These are phyloP conservation scores for Anticlea derivata DNA, from an alignment of 2,888 invertebrate genomes.

Conservation along the genomic window DNA sequence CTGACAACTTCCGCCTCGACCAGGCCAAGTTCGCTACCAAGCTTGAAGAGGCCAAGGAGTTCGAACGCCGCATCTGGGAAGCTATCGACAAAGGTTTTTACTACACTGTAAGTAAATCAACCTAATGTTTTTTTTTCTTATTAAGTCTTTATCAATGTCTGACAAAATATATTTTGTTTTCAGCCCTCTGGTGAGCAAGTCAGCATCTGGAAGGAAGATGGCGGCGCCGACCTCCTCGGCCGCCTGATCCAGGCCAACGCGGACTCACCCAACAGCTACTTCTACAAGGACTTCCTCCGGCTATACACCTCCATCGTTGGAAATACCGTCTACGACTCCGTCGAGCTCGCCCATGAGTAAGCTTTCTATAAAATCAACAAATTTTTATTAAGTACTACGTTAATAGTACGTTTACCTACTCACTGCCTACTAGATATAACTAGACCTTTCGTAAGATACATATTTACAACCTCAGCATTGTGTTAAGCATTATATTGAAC, in stretches of 20 bases:
- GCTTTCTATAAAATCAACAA: conserved; percentile 21
- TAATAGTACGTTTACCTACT: too few species aligned
- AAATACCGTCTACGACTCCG: conserved; percentile 51
- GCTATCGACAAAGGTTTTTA: conserved; percentile 85
- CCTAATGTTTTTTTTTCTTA: too few species aligned
- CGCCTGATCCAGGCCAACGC: conserved; percentile 86
- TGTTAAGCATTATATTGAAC: too few species aligned
- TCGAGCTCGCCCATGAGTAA: conserved; percentile 49
- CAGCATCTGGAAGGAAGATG: conserved; percentile 82
- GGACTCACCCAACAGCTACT: conserved; percentile 83
- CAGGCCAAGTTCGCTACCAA: conserved; percentile 69
- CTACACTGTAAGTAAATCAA: conserved; percentile 59
- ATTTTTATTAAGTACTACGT: too few species aligned
- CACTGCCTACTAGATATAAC: too few species aligned
- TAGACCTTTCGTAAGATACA: too few species aligned
- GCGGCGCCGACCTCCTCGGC: conserved; percentile 86
- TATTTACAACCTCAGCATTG: too few species aligned
- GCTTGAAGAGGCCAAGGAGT: conserved; percentile 70
- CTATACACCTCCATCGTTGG: conserved; percentile 85
- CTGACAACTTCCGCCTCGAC: conserved; percentile 79
- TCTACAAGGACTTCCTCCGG: conserved; percentile 84
- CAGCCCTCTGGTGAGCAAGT: conserved; percentile 79
- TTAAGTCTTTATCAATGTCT: too few species aligned
- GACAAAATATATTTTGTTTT: conserved; percentile 3
- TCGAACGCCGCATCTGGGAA: conserved; percentile 83